Conservation (phyloP, 2,888 invertebrate genomes). For the Tridacna crocea region DNA sequence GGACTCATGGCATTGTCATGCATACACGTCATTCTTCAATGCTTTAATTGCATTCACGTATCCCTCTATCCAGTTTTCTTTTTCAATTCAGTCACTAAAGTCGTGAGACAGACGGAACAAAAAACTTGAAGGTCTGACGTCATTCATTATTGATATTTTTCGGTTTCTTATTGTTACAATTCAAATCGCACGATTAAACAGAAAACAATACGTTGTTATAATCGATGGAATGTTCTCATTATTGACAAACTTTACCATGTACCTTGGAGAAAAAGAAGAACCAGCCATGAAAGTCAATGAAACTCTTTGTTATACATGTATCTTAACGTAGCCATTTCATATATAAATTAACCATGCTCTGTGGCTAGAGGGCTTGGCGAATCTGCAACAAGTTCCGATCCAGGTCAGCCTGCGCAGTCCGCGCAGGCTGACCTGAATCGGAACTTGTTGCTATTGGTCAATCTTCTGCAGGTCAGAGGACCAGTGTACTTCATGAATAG, state of each 20-base stretch:
- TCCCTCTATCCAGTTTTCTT: background rate
- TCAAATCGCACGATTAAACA: background rate
- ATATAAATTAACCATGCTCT: too few species aligned
- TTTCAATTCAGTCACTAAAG: conserved; percentile 8
- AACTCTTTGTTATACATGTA: conserved; percentile 22
- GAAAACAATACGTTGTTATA: conserved; percentile 34
- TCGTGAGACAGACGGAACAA: conserved; percentile 16
- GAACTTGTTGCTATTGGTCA: too few species aligned
- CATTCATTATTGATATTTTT: conserved; percentile 36
- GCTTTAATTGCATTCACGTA: conserved; percentile 33
- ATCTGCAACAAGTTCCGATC: too few species aligned
- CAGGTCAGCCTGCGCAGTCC: too few species aligned
- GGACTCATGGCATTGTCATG: conserved; percentile 45
- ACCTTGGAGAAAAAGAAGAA: conserved; percentile 15
- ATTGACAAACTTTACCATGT: conserved; percentile 31
- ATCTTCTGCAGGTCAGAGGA: too few species aligned
- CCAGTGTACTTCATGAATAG: too few species aligned
- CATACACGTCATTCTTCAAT: conserved; percentile 55
- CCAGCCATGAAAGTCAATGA: conserved; percentile 13
- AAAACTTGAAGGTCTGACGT: conserved; percentile 16
- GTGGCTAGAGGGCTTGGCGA: too few species aligned
- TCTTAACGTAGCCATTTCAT: background rate
- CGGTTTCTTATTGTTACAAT: conserved; percentile 11
- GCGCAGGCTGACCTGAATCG: too few species aligned
- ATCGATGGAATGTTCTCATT: conserved; percentile 37